Conservation (phyloP, 2,888 invertebrate species). For the Branchellion lobata region DNA sequence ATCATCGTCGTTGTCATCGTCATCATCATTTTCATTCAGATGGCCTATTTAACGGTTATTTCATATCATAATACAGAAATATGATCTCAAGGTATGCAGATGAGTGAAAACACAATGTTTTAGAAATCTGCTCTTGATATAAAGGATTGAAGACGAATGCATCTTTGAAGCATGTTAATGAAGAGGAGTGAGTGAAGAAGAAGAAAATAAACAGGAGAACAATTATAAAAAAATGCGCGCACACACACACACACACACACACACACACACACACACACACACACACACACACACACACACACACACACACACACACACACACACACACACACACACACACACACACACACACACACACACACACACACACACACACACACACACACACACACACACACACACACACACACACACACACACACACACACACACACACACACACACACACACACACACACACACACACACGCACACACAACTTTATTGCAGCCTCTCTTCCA, state of each 20-base stretch:
- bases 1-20: conserved; percentile 35
- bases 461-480: too few relatives aligned
- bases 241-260: conserved; percentile 24
- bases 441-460: too few relatives aligned
- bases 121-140: too few relatives aligned
- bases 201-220: background rate
- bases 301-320: conserved; percentile 5
- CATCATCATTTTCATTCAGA: conserved; percentile 35
- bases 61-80: too few relatives aligned
- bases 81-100: too few relatives aligned
- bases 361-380: conserved; percentile 27
- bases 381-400: conserved; percentile 28
- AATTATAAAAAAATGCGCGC: background rate
- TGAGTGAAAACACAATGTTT: too few relatives aligned
- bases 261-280: conserved; percentile 23
- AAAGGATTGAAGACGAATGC: too few relatives aligned
- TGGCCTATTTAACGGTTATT: too few relatives aligned
- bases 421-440: too few relatives aligned
- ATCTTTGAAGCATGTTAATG: too few relatives aligned
- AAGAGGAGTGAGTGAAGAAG: background rate
- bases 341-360: conserved; percentile 30
- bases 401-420: conserved; percentile 22
- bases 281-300: conserved; percentile 23
- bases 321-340: conserved; percentile 28
- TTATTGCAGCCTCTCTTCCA: too few relatives aligned